Conservation (phyloP, 2,888 invertebrate genomes). For the Adela reaumurella region DNA sequence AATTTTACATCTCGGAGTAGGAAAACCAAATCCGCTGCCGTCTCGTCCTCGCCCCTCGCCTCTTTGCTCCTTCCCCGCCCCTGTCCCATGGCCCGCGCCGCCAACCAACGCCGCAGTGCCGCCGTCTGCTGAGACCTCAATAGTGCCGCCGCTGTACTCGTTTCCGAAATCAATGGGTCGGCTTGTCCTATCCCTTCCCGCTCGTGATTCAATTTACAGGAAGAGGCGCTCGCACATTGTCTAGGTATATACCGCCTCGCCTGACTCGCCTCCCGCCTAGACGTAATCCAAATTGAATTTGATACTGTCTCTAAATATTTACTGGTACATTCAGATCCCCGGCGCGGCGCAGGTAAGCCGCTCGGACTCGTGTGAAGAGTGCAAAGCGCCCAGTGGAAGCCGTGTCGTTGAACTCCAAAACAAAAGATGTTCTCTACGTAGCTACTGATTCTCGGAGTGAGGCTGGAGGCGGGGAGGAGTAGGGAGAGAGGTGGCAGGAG, state of each 20-base stretch:
- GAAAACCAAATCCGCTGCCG: background rate
- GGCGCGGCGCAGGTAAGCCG: background rate
- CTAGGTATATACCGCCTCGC: background rate
- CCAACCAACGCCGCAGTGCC: no score
- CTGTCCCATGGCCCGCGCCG: no score
- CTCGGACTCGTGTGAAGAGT: background rate
- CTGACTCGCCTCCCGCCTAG: background rate
- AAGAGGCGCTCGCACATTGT: background rate
- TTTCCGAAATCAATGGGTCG: background rate
- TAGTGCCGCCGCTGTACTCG: background rate
- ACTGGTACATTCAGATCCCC: background rate
- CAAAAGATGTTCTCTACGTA: no score
- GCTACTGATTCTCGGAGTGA: no score
- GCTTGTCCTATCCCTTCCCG: background rate
- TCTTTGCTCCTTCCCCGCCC: background rate
- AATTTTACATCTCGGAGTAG: background rate
- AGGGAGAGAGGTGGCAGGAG: no score
- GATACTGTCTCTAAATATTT: background rate
- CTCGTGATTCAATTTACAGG: background rate
- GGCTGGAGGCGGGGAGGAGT: no score
- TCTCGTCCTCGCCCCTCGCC: no score
- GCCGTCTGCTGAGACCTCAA: background rate
- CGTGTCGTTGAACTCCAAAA: no score
- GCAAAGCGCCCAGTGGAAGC: no score
- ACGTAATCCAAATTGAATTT: background rate